Base-by-base conservation (phyloP, 2,113 vertebrate genomes). In the Ploceus nigricollis region DNA sequence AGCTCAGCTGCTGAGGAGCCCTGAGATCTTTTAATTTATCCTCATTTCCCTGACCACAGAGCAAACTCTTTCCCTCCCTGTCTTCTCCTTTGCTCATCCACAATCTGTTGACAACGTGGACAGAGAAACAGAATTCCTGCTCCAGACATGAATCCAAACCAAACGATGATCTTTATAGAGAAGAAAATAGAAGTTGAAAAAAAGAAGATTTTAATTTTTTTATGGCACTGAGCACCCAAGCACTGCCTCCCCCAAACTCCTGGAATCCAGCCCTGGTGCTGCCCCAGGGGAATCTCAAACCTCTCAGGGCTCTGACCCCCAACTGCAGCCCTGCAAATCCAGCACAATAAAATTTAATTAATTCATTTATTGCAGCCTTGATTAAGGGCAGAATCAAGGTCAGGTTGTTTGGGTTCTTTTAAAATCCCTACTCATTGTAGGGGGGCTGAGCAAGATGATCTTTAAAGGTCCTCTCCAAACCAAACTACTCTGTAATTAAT, bases 91-190 rank as follows among this genome's bases (percentile, higher is more conserved):
- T 28, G 17, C 31, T 40, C 33, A 11, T 11, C 56, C 65, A 44
- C 20, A 12, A 7, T 5, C 35, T 72, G 39, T 6, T 45, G 33
- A 47, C 9, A 0, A n/a, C n/a, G n/a, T 1, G 23, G 47, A 17
- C 48, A 35, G 25, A 44, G 9, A 48, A 64, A 73, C 12, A 69
- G 27, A n/a, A 22, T 7, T n/a, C 22, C 39, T 75, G 47, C 20
- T 68, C 40, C 61, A 70, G 6, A 17, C 27, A 27, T 1, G 15
- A 75, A 37, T 2, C 24, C 63, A 71, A 76, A 28, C 17, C 23
- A 53, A 60, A 73, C n/a, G n/a, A n/a, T n/a, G n/a, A n/a, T n/a
- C n/a, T n/a, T n/a, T n/a, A n/a, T n/a, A 18, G 19, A 31, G 33
- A 39, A 68, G 7, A 44, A 81, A 72, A 54, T 0, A 64, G 2